Evolutionary conservation across 2,888 invertebrate genomes (phyloP), one percentile per base, ranked within the genome.

Genomic region (Campoplex capitator): DNA sequence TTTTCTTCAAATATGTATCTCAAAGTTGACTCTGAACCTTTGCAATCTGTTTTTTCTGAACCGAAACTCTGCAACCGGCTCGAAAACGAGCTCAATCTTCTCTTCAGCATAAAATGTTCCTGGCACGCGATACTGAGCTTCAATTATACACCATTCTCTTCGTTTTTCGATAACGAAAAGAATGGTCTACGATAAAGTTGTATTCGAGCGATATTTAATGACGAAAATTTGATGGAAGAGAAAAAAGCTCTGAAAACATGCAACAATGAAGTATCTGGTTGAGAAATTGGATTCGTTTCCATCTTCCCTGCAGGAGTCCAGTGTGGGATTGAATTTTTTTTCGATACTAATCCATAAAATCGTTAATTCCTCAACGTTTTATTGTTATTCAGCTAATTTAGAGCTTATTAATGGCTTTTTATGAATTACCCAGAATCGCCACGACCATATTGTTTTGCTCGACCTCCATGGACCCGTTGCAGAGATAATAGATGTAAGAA

Each of bases 391-490:
- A 58, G 1, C 3, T 9, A 28, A 28, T 23, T 2, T 3, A 2
- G 23, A 11, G 3, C 28, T 58, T 58, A 28, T 58, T 28, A 3
- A 71, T 23, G 28, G 7, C 16, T 35, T 54, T 51, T 2, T 18
- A 23, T 54, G 28, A 45, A 62, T 75, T 75, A 99, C 99, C 99
- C 90, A 99, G 95, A 92, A 99, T 99, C 84, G 99, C 99, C 32
- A 99, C 99, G 78, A 99, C 99, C 98, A 99, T 99, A 88, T 97
- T 97, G 92, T 98, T 97, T 94, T 99, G 98, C 92, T 99, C 97
- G 68, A 99, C 98, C 95, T 99, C 99, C 98, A 99, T 98, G 45
- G 98, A 98, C 8, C 99, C 99, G 93, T 99, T 99, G 95, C 98
- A 99, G 89, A 99, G 97, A 95, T 99, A 98, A 95, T 98, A 99